These are phyloP conservation scores for Zelostemma sp. DNA, from an alignment of 1,140 invertebrate species.

Conservation along the genomic window DNA sequence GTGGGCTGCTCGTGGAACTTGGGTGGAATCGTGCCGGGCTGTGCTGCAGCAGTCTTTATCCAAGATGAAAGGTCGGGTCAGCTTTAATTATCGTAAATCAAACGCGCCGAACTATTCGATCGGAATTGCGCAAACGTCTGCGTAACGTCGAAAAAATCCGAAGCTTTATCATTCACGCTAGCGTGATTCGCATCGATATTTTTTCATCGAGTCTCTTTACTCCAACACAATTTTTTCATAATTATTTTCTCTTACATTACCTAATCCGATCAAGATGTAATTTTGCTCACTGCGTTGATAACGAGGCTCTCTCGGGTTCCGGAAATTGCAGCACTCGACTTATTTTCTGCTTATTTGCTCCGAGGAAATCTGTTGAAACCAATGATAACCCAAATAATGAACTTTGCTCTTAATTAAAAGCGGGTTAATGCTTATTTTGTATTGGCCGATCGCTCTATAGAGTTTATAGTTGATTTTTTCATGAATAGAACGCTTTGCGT, in stretches of 20 bases:
- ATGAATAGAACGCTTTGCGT: no score
- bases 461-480: no score
- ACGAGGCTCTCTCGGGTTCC: no score
- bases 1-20: no score
- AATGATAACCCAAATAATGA: slow-evolving; percentile 21
- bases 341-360: slow-evolving; percentile 13
- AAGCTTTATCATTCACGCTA: background rate
- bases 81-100: slow-evolving; percentile 68
- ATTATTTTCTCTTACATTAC: no score
- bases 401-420: slow-evolving; percentile 3
- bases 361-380: slow-evolving; percentile 28
- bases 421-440: background rate
- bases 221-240: no score
- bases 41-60: no score
- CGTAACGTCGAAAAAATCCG: slow-evolving; percentile 1
- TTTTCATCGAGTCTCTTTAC: background rate
- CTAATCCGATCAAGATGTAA: no score
- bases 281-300: no score
- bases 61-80: slow-evolving; percentile 64
- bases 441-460: no score
- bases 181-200: background rate
- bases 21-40: slow-evolving; percentile 9
- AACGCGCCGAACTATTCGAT: slow-evolving; percentile 49
- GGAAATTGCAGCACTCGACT: background rate
- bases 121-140: slow-evolving; percentile 38